Base-by-base conservation (phyloP, 2,797 vertebrate species). In the Trichosurus vulpecula region DNA sequence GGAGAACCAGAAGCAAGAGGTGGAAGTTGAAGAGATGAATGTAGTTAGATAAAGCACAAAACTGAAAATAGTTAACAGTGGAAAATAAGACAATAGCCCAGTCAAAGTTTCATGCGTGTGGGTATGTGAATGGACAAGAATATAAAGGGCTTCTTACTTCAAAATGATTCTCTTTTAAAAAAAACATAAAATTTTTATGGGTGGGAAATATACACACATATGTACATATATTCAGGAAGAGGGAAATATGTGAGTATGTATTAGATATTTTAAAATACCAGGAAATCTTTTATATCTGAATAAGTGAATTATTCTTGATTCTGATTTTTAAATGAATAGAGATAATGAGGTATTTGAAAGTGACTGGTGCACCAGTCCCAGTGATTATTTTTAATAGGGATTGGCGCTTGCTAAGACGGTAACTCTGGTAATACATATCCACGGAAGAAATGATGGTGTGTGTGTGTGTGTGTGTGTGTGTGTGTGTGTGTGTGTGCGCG, bases 321-420 rank as follows among this genome's bases (percentile, higher is more conserved):
- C 61, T 92, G 96, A 93, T 97, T 97, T 98, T 97, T 97, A 97
- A 95, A 97, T 98, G 94, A 98, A 98, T 98, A 98, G 95, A 96
- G 97, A 97, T 98, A 98, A 98, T 94, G 98, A 95, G 58, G 96
- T 95, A 96, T 98, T 98, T 97, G 93, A 97, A 97, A 98, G 97
- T 96, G 96, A 66, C 96, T 98, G 94, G 94, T 97, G 96, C 95
- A 92, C 98, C 96, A 96, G 91, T 47, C 97, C 92, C 66, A 97
- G 95, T 98, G 97, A 98, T 98, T 98, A 98, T 98, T 98, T 98
- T 98, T 97, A 98, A 98, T 97, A 97, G 98, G 9, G 6, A 98
- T 91, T 95, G 97, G 96, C 95, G 97, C 55, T 25, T 87, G 94
- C 96, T 97, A 96, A 93, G 96, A 98, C 35, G 81, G 90, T 74